A percentile compares a stretch with the other conserved stretches of the same genome.
Evolutionary conservation across 2,113 vertebrate genomes (phyloP).

Genomic region (Zingel zingel): DNA sequence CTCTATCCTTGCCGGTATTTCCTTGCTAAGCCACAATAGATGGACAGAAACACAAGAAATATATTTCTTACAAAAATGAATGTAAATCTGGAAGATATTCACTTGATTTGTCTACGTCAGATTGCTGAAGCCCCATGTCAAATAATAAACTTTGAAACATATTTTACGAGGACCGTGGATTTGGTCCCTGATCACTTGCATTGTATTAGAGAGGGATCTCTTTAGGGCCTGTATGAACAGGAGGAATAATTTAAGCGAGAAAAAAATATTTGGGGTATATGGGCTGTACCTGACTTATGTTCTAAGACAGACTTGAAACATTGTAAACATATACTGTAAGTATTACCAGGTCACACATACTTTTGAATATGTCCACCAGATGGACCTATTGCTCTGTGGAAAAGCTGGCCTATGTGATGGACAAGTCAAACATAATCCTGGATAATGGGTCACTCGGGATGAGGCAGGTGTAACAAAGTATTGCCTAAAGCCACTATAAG

Average conservation of each 20-base stretch:
- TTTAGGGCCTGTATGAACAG: neutral
- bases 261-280: neutral
- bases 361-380: constrained; percentile 65
- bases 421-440: neutral
- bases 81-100: no score
- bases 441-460: neutral
- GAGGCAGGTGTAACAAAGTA: constrained; percentile 7
- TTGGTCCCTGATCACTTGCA: neutral
- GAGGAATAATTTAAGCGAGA: neutral
- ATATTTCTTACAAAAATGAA: neutral
- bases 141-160: neutral
- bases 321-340: neutral
- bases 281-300: no score
- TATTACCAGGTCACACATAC: neutral
- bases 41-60: neutral
- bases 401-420: neutral
- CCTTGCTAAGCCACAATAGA: neutral
- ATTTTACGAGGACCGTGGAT: neutral
- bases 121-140: neutral
- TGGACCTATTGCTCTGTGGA: constrained; percentile 54
- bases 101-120: neutral
- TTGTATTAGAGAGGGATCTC: neutral
- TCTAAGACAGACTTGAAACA: neutral
- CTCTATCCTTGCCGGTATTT: no score
- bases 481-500: neutral